These are phyloP conservation scores for Drosophila sechellia DNA, from an alignment of 1,140 invertebrate genomes.

Conservation along the genomic window DNA sequence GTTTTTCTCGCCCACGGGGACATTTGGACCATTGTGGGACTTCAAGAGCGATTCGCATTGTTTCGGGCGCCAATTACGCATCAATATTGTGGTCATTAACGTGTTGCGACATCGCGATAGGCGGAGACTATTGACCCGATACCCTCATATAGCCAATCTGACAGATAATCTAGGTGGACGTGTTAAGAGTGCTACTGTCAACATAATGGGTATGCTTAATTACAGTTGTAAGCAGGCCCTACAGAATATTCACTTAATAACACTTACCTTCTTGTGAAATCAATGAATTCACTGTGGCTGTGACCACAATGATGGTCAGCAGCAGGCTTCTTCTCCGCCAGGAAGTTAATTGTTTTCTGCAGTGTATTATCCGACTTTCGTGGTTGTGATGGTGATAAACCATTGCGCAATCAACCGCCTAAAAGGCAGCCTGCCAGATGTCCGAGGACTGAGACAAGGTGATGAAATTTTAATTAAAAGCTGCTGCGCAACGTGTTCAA, in stretches of 20 bases:
- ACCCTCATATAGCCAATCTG: slow-evolving; percentile 2
- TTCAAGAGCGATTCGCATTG: slow-evolving; percentile 44
- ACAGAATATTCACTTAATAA: neutral
- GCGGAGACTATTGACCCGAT: slow-evolving; percentile 25
- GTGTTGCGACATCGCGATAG: slow-evolving; percentile 23
- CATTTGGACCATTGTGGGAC: slow-evolving; percentile 29
- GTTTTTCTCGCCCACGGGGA: slow-evolving; percentile 52
- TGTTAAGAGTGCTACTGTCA: neutral
- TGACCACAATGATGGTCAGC: slow-evolving; percentile 18
- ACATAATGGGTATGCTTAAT: neutral
- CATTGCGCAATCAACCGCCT: slow-evolving; percentile 69
- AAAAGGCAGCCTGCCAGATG: slow-evolving; percentile 54
- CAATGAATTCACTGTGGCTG: slow-evolving; percentile 20
- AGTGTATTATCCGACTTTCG: slow-evolving; percentile 23
- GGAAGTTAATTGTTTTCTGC: slow-evolving; percentile 25
- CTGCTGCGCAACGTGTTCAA: slow-evolving; percentile 7
- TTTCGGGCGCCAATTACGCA: slow-evolving; percentile 42
- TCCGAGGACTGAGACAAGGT: slow-evolving; percentile 29
- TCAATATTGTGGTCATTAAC: slow-evolving; percentile 31
- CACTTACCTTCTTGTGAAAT: slow-evolving; percentile 46
- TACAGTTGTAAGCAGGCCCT: neutral
- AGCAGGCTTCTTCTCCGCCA: slow-evolving; percentile 17
- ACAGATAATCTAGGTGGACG: neutral
- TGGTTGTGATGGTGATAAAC: slow-evolving; percentile 40
- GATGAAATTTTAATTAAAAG: slow-evolving; percentile 66